A percentile compares a stretch with the other conserved stretches of the same genome.
Conservation (phyloP, 1,140 invertebrate genomes). For the Apis florea region DNA sequence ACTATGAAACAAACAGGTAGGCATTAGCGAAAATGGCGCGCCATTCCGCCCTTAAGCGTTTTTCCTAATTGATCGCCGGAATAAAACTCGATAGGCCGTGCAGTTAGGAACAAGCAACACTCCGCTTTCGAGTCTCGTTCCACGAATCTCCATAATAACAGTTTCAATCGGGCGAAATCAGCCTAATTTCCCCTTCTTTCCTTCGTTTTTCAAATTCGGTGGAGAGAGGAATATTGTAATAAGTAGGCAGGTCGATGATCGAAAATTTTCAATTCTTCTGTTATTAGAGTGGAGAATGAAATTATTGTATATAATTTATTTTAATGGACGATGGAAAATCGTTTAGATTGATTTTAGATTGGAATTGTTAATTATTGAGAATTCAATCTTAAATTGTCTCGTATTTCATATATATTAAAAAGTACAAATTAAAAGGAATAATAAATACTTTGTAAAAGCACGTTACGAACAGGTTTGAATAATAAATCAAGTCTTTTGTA, state of each 20-base stretch:
- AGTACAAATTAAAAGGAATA: no score
- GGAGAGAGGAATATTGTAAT: not conserved
- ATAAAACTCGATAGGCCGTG: slow-evolving; percentile 47
- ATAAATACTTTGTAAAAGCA: no score
- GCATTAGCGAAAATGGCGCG: slow-evolving; percentile 41
- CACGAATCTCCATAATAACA: slow-evolving; percentile 11
- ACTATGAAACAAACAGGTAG: slow-evolving; percentile 27
- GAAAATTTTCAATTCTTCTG: no score
- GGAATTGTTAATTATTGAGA: no score
- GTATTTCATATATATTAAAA: no score
- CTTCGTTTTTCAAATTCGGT: not conserved
- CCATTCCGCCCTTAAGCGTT: slow-evolving; percentile 30
- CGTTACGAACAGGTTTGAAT: no score
- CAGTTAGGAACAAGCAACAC: slow-evolving; percentile 30
- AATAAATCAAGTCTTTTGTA: no score
- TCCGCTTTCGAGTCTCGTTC: slow-evolving; percentile 4
- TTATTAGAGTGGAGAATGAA: no score
- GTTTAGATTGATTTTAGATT: no score
- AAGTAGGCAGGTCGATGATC: not conserved
- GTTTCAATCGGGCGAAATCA: not conserved
- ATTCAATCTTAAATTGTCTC: no score
- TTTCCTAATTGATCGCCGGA: slow-evolving; percentile 48
- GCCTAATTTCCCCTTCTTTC: not conserved
- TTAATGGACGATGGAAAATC: no score
- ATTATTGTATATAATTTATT: no score